Evolutionary conservation across 2,797 vertebrate species (phyloP), one percentile per base, ranked within the genome.

Genomic region (Acipenser ruthenus): DNA sequence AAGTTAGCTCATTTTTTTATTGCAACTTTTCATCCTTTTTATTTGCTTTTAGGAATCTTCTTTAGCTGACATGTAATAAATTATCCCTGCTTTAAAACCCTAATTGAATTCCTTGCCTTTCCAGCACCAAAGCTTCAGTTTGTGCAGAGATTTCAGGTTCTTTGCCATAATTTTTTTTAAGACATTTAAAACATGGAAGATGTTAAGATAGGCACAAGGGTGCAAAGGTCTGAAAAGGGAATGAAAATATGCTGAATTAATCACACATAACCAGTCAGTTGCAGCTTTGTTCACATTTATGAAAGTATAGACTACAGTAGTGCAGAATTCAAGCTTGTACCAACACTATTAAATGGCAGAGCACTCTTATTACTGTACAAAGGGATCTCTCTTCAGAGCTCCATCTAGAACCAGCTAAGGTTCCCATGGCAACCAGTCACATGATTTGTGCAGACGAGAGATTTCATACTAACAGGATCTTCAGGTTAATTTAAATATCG

Each of bases 341-440:
- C 23, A 37, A 37, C 23, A 37, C 23, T 37, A 37, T 37, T 37
- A 37, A 37, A 37, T 37, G 23, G 23, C 4, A 37, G 23, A 37
- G 23, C 23, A 37, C 4, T 37, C 23, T 3, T 37, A 37, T 37
- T 37, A 4, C 23, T 13, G 71, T 75, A 78, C 71, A 78, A 82
- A 81, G 49, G 71, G 75, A 77, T 68, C 68, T 75, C 71, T 78
- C 73, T 80, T 79, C 65, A 70, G 75, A 69, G 75, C 74, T 70
- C 70, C 69, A 75, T 78, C 79, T 80, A 80, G 80, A 74, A 48
- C 69, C 70, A 59, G 15, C 70, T 77, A 70, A 56, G 49, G 82
- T 89, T 83, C 67, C 84, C 77, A 83, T 81, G 80, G 84, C 72
- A 86, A 89, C 87, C 71, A 67, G 72, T 80, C 71, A 77, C 71